Base-by-base conservation (phyloP, 2,797 vertebrate genomes). In the Sciurus vulgaris region DNA sequence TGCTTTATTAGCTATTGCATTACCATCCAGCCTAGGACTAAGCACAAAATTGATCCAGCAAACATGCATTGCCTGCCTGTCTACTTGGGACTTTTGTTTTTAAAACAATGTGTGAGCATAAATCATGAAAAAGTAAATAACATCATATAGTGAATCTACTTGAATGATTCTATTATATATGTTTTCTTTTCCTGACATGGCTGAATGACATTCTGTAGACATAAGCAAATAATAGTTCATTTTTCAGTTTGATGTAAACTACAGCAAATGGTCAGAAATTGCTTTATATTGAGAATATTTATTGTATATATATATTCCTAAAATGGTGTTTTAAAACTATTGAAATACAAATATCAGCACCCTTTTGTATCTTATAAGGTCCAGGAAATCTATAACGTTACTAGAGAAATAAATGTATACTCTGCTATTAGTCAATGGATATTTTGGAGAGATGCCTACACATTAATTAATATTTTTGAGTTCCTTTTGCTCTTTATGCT, bases 401-500 rank as follows among this genome's bases (percentile, higher is more conserved):
- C 28, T 84, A 30, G 38, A 67, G 67, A 63, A 96, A 88, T 92
- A 97, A 96, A 70, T 85, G 67, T 1, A n/a, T 94, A 17, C 17
- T 92, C 6, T 6, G 77, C 5, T 79, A 38, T 8, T 96, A 93
- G 61, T 86, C 73, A 79, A 65, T 47, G 54, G 33, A 63, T 89
- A 83, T 93, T 92, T 26, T 65, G 13, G 7, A 81, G 89, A 70
- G 6, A 86, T 92, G 54, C 69, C 38, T 96, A 15, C 65, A 78
- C n/a, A 9, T 30, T 94, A 81, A 88, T 92, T 86, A 72, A 54
- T 88, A 47, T 93, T 96, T 96, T 81, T 96, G 4, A 96, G 35
- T 90, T 95, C 1, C n/a, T 95, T 5, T 94, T 96, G n/a, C 18
- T 92, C 89, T 94, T 30, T 17, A 35, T 74, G 6, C 90, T 96